Conservation (phyloP, 2,113 vertebrate genomes). For the Pagrus major region DNA sequence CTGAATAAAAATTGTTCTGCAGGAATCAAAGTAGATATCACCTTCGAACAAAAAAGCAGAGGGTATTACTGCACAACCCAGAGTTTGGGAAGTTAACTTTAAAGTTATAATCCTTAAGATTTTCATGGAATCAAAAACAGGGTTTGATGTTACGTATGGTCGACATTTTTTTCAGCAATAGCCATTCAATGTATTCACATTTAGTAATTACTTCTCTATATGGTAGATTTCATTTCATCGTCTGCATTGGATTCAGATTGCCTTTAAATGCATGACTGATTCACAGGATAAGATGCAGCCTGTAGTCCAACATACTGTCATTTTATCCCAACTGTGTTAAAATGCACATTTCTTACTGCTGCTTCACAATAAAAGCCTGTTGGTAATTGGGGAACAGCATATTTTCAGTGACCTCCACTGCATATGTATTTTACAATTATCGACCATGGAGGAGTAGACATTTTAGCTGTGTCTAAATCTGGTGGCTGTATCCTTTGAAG, state of each 20-base stretch:
- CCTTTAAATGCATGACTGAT: background rate
- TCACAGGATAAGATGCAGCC: background rate
- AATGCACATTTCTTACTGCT: too few species aligned
- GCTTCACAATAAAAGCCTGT: too few species aligned
- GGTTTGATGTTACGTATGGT: background rate
- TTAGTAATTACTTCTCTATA: background rate
- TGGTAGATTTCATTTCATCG: background rate
- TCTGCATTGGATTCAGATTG: background rate
- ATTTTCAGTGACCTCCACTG: too few species aligned
- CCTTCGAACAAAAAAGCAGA: constrained; percentile 2
- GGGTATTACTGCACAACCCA: background rate
- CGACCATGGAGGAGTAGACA: too few species aligned
- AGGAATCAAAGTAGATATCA: constrained; percentile 23
- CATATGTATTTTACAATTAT: too few species aligned
- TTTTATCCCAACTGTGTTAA: background rate
- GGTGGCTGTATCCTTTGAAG: too few species aligned
- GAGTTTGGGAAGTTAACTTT: background rate
- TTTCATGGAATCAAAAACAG: background rate
- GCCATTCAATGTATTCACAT: constrained; percentile 3
- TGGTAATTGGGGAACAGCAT: too few species aligned
- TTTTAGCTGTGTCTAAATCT: too few species aligned
- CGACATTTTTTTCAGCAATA: background rate
- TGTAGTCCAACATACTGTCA: background rate
- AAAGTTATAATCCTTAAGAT: background rate
- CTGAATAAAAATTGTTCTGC: constrained; percentile 46